phyloP scores from a whole-genome alignment of 2,888 invertebrate species.

The Macrophya annulata region DNA sequence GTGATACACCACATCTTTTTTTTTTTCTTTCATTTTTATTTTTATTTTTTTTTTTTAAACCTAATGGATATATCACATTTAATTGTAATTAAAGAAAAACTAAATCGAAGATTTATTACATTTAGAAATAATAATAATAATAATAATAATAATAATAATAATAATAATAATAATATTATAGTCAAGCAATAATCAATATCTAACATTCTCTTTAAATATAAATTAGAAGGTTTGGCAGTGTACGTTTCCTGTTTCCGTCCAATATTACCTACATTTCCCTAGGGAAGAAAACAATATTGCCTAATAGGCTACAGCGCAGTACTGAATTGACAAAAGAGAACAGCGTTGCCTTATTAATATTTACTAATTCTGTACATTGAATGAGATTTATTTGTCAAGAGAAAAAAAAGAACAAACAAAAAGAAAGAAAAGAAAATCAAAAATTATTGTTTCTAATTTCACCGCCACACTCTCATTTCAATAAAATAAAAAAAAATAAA shows the following conservation, averaged over 20 bases:
- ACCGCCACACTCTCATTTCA: neutral
- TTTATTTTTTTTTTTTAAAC: neutral
- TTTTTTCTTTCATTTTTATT: no score
- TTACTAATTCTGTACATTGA: constrained; percentile 3
- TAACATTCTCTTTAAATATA: constrained; percentile 65
- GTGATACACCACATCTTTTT: constrained; percentile 44
- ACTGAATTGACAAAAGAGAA: constrained; percentile 3
- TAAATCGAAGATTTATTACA: constrained; percentile 44
- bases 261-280: constrained; percentile 58
- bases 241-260: constrained; percentile 66
- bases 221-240: constrained; percentile 76
- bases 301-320: constrained; percentile 57
- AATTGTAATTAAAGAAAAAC: constrained; percentile 48
- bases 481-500: neutral
- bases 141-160: constrained; percentile 56
- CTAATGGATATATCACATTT: constrained; percentile 56
- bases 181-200: constrained; percentile 55
- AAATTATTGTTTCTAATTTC: neutral
- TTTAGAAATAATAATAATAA: constrained; percentile 30
- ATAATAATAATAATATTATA: constrained; percentile 53
- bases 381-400: constrained; percentile 3
- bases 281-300: constrained; percentile 57
- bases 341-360: constrained; percentile 13
- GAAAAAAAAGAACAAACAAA: no score
- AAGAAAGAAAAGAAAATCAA: no score